Evolutionary conservation across 2,797 vertebrate species (phyloP), one percentile per base, ranked within the genome.

Genomic region (Lepidocolaptes lacrymiger): DNA sequence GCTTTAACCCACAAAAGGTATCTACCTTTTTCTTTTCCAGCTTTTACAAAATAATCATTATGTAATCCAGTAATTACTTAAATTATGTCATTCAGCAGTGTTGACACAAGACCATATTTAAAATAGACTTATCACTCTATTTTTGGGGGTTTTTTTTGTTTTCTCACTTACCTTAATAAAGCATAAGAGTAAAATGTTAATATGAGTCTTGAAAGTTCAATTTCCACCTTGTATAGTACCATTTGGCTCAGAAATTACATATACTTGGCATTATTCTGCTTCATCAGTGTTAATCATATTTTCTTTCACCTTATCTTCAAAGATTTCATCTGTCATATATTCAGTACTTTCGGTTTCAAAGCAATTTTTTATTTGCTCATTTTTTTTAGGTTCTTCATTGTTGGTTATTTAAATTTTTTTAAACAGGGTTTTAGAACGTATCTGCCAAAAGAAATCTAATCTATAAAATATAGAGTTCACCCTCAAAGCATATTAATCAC

Each of bases 211-310:
- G 69, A 88, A 97, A 89, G 81, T 94, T 96, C 77, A 94, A 43
- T 96, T 97, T 97, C 77, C 34, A 95, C 85, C 83, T 93, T 66
- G 36, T 67, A 56, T 85, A 94, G 95, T 69, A 19, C 30, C 30
- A 51, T 92, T 89, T 96, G 79, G 66, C 90, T 96, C 52, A 88
- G 86, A 95, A 94, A 88, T 59, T 49, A 91, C 92, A 87, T 87
- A 68, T 75, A 91, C 69, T 97, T 96, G 95, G 89, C 84, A 82
- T 61, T 74, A 59, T 49, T 54, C 21, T 58, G 10, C 62, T 95
- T 95, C 69, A 81, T 95, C 90, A 86, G 27, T 91, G 74, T 85
- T 91, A 94, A 96, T 93, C 83, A 93, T 78, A 95, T 93, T 97
- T 97, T 93, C 79, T 88, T 97, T 93, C 41, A 37, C 69, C 76